Base-by-base conservation (phyloP, 1,140 invertebrate genomes). In the Pogonognathellus flavescens region DNA sequence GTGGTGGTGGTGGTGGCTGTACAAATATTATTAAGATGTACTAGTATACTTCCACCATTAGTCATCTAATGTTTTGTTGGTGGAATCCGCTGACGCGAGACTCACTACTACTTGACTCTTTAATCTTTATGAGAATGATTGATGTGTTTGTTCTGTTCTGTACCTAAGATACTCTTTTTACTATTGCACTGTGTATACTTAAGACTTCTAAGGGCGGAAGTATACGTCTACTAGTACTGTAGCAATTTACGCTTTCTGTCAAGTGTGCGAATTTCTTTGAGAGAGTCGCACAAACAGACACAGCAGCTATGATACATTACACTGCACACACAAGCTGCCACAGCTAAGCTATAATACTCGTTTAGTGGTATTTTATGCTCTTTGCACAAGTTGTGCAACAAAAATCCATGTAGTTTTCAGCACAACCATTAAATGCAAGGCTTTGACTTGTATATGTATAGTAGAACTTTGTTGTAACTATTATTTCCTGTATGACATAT, bases 331-430 rank as follows among this genome's bases (percentile, higher is more conserved):
- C n/a, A 20, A 41, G n/a, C n/a, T 41, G 6, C 31, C 31, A 41
- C 31, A 41, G 31, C 31, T 3, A 1, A 41, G 31, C 31, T 6
- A 41, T 41, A 41, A 41, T 41, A 41, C 31, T 41, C 31, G 31
- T 41, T 41, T 41, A 41, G 31, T 41, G 31, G 70, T 49, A n/a
- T 16, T 72, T 76, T 76, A 49, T 76, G 70, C 31, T 76, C 49
- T 31, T 76, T 76, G 70, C 70, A 76, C 70, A 76, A 76, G 25
- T 76, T 76, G 70, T 76, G 70, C 70, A 76, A 50, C 41, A 7
- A 76, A 76, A 49, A 16, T 31, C 22, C 13, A n/a, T 14, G n/a
- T 14, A 57, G 11, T 14, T 13, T 57, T 49, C 1, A 76, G 70
- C 25, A 13, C 31, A 2, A 50, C 25, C 25, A 76, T 76, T 49